Evolutionary conservation across 2,797 vertebrate species (phyloP).

Genomic region (Chromis chromis): DNA sequence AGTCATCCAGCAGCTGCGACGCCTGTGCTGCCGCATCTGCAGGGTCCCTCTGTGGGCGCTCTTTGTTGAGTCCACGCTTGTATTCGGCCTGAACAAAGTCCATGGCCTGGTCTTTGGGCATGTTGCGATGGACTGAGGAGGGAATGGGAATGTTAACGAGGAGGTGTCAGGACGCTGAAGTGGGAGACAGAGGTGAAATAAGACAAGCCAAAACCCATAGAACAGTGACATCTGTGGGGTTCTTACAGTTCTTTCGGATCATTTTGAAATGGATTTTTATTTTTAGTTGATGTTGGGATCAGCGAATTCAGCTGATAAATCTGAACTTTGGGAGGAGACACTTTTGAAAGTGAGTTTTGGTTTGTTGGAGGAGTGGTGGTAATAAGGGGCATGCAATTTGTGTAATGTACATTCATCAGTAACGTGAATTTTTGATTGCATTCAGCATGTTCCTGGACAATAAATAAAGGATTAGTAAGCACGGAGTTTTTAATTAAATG

Average conservation of each 20-base stretch:
- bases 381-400: not conserved
- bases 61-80: constrained; percentile 69
- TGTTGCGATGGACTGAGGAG: constrained; percentile 81
- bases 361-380: not conserved
- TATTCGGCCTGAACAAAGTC: constrained; percentile 81
- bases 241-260: not conserved
- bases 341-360: not conserved
- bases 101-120: constrained; percentile 88
- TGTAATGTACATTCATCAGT: not conserved
- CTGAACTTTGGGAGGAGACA: not conserved
- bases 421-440: not conserved
- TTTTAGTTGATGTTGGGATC: constrained; percentile 2
- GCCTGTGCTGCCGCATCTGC: constrained; percentile 81
- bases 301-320: not conserved
- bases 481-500: not conserved
- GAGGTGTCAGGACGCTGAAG: constrained; percentile 14
- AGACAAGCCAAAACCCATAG: not conserved
- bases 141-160: constrained; percentile 47
- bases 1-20: constrained; percentile 84
- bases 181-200: constrained; percentile 27
- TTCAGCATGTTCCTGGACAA: not conserved
- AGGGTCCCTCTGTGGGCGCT: constrained; percentile 68
- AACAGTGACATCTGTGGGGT: not conserved
- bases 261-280: not conserved
- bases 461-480: not conserved